Evolutionary conservation across 2,888 invertebrate species (phyloP), one percentile per base, ranked within the genome.

Genomic region (Pristionchus entomophagus): DNA sequence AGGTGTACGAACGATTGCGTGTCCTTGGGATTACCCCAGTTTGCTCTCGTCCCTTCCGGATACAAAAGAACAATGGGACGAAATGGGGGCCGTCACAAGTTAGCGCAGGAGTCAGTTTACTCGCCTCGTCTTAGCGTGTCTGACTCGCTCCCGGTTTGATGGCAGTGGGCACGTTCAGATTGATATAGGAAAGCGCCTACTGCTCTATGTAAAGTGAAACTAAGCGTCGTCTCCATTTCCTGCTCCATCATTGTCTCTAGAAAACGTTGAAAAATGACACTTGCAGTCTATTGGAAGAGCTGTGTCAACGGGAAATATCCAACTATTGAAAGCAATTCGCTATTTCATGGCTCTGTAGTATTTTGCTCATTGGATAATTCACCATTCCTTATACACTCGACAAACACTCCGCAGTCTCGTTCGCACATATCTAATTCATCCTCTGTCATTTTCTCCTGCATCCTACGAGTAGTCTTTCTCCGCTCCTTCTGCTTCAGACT

Each of bases 51-150:
- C 73, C 41, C 41, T 73, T 73, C 41, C 65, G 65, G 73, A 45
- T n/a, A 73, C 73, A 41, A 73, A 73, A 26, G 73, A 73, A 73
- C 73, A 73, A 73, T 26, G 41, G 73, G n/a, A 6, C 56, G 62
- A 65, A 65, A 32, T 32, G 65, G 32, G 65, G 32, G 65, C 35
- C 35, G 65, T 35, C 26, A 65, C 65, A 35, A 65, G 65, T 65
- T 22, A 65, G 65, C 2, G 56, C 29, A 29, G 65, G 59, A 59
- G 59, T 59, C 59, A 65, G 32, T 65, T 35, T 35, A 65, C 65
- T 35, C 35, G 45, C 8, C 45, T 45, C 65, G 56, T n/a, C 56
- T 65, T 29, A 32, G 35, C 26, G 32, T 59, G 59, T 59, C 29
- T 19, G 59, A 59, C 12, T 14, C 14, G 32, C 29, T 29, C 59